Conservation (phyloP, 2,888 invertebrate species). For the Drosophila mayaguana region DNA sequence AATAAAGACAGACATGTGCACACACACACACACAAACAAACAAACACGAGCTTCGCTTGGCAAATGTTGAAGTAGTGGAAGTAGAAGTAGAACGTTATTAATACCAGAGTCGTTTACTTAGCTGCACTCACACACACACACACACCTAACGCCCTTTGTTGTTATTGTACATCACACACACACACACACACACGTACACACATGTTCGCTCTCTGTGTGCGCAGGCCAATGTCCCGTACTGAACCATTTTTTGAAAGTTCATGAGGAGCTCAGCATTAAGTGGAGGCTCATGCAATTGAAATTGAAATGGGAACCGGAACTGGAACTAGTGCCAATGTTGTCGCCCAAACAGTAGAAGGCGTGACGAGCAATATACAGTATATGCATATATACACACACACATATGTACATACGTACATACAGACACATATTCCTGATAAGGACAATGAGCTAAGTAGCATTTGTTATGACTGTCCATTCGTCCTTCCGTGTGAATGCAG, state of each 20-base stretch:
- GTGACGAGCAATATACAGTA: neutral
- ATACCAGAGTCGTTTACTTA: conserved; percentile 59
- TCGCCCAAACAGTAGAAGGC: neutral
- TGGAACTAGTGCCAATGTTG: conserved; percentile 6
- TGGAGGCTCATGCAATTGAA: conserved; percentile 1
- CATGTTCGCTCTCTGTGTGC: neutral
- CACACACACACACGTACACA: conserved; percentile 19
- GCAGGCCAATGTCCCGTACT: conserved; percentile 54
- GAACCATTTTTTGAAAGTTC: conserved; percentile 20
- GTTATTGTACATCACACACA: conserved; percentile 14
- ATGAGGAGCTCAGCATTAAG: neutral
- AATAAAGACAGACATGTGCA: neutral
- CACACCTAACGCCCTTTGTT: conserved; percentile 45
- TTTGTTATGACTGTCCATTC: too few species aligned
- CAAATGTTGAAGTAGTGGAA: conserved; percentile 5
- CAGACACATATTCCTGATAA: neutral
- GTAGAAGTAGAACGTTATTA: conserved; percentile 3
- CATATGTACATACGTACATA: neutral
- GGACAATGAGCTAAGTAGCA: too few species aligned
- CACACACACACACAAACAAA: conserved; percentile 6
- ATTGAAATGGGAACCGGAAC: neutral
- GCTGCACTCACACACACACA: conserved; percentile 37
- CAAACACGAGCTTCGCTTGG: neutral
- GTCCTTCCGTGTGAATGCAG: too few species aligned
- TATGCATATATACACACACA: neutral